Evolutionary conservation across 2,113 vertebrate species (phyloP), one percentile per base, ranked within the genome.

Genomic region (Scatophagus argus): DNA sequence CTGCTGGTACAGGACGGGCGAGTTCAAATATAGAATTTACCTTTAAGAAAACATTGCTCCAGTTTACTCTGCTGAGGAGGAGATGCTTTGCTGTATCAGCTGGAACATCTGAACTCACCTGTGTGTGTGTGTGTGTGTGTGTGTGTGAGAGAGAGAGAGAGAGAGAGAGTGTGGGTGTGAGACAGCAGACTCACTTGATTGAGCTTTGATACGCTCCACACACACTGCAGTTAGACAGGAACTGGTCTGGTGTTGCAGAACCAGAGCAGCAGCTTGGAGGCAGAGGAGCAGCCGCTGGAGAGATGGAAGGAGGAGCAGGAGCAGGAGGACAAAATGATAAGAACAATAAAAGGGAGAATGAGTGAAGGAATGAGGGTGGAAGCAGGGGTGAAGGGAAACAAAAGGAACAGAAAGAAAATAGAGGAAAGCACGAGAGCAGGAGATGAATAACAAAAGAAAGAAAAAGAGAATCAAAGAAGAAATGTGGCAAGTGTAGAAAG

Each of bases 161-260:
- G n/a, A n/a, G n/a, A n/a, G n/a, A n/a, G 65, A 27, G 25, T 64
- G 58, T 58, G 39, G 34, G 74, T 31, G 69, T 31, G n/a, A 77
- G 60, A 49, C 34, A 31, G 73, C 79, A 79, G 81, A 95, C 94
- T 95, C 94, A 95, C 94, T 93, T 95, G 93, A 72, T 55, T 76
- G 83, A 92, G 89, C 87, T 79, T 92, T 92, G 94, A 91, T 81
- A 67, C 8, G 86, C 80, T 59, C 74, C 68, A 89, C 74, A 89
- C 86, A 86, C 31, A 94, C 93, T 91, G 91, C 89, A 87, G 87
- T 92, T 97, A 98, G 83, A 98, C 96, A 94, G 97, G 96, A 94
- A 96, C 96, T 86, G 97, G 96, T 93, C 96, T 97, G 91, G 94
- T 95, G 93, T 94, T 96, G 97, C 97, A 98, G 96, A 98, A 96